phyloP scores from a whole-genome alignment of 2,888 invertebrate species.

The Nycteola revayana region DNA sequence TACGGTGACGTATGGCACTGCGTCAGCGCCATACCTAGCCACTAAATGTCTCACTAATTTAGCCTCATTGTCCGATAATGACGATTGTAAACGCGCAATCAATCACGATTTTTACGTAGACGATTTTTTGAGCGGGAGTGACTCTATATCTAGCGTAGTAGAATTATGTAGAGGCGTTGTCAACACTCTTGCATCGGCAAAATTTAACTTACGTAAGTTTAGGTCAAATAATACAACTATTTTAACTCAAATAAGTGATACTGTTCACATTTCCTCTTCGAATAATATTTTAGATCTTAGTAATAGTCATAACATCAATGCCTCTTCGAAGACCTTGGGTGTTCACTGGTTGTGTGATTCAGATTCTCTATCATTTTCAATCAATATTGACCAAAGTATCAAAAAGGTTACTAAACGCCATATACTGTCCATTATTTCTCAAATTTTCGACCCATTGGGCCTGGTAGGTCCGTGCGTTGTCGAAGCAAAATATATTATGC shows the following conservation, averaged over 20 bases:
- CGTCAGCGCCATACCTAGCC: not conserved
- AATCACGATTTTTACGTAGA: not conserved
- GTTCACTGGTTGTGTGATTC: slow-evolving; percentile 23
- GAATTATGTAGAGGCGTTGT: not conserved
- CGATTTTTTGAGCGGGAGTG: not conserved
- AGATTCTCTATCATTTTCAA: slow-evolving; percentile 25
- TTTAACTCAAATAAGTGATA: not conserved
- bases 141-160: not conserved
- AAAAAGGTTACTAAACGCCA: slow-evolving; percentile 29
- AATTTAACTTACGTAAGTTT: not conserved
- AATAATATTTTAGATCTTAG: not conserved
- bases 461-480: slow-evolving; percentile 23
- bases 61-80: not conserved
- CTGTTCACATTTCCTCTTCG: not conserved
- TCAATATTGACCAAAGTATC: slow-evolving; percentile 9
- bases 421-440: slow-evolving; percentile 17
- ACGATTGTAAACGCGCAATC: not conserved
- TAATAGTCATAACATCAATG: not conserved
- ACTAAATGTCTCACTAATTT: not conserved
- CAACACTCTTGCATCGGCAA: not conserved
- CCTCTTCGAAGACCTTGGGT: slow-evolving; percentile 29
- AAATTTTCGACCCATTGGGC: slow-evolving; percentile 27
- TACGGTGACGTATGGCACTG: not conserved
- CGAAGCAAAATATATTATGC: slow-evolving; percentile 26
- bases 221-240: not conserved